Evolutionary conservation across 2,113 vertebrate species (phyloP).

Genomic region (Otocyon megalotis): DNA sequence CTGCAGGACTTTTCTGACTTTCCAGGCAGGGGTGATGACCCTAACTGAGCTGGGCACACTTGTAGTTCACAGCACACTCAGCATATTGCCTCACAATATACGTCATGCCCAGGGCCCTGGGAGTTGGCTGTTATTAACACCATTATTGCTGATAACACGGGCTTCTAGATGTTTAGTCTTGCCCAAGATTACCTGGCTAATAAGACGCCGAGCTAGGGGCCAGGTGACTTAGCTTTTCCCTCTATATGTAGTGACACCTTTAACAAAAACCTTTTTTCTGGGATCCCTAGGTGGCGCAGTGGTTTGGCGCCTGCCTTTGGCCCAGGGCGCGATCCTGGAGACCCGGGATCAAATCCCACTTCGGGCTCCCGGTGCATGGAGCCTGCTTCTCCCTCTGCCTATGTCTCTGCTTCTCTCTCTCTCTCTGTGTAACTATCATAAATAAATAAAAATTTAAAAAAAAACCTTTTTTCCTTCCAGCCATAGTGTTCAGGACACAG

Average conservation of each 20-base stretch:
- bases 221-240: background rate
- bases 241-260: background rate
- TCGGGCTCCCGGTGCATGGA: too few species aligned
- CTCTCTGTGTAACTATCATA: too few species aligned
- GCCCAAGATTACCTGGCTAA: too few species aligned
- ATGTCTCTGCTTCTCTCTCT: too few species aligned
- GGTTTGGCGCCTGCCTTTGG: too few species aligned
- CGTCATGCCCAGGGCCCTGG: background rate
- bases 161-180: background rate
- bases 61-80: accelerated
- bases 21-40: background rate
- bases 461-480: background rate
- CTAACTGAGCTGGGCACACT: accelerated
- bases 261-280: background rate
- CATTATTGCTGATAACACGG: background rate
- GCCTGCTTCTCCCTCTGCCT: too few species aligned
- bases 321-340: too few species aligned
- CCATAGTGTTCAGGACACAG: background rate
- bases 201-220: background rate
- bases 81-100: background rate
- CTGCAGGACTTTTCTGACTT: too few species aligned
- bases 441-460: too few species aligned
- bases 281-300: too few species aligned
- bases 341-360: too few species aligned
- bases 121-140: background rate